phyloP scores from a whole-genome alignment of 2,888 invertebrate species.

The Cactoblastis cactorum region DNA sequence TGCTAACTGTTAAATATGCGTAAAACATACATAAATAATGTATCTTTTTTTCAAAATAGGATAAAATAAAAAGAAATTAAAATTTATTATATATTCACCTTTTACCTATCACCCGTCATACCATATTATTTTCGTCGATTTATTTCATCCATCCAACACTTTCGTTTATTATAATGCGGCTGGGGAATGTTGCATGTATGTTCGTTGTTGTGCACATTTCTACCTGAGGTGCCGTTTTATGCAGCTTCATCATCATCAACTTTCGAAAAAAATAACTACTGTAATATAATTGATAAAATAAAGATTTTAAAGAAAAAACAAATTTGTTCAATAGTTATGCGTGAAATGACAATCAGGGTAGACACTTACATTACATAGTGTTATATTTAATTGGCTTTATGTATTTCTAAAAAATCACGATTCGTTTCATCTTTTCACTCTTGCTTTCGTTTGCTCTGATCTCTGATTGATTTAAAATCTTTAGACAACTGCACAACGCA shows the following conservation, averaged over 20 bases:
- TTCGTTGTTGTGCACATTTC: constrained; percentile 42
- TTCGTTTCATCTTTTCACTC: constrained; percentile 34
- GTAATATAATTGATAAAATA: not conserved
- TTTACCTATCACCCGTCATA: constrained; percentile 64
- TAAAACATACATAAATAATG: not conserved
- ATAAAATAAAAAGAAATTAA: constrained; percentile 25
- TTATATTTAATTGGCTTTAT: constrained; percentile 42
- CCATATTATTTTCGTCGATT: constrained; percentile 47
- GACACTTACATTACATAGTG: constrained; percentile 21
- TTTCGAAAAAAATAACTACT: not conserved
- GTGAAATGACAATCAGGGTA: constrained; percentile 36
- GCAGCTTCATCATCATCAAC: constrained; percentile 13
- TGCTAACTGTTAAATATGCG: constrained; percentile 18
- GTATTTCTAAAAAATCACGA: constrained; percentile 31
- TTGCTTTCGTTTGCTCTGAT: too few species aligned
- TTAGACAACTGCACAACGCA: not conserved
- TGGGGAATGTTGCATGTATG: constrained; percentile 76
- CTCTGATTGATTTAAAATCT: constrained; percentile 1
- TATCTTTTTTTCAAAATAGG: constrained; percentile 17
- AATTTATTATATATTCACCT: constrained; percentile 45
- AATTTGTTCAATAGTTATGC: not conserved
- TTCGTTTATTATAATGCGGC: constrained; percentile 69
- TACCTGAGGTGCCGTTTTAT: constrained; percentile 45
- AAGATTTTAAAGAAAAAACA: not conserved
- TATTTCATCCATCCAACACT: constrained; percentile 73